These are phyloP conservation scores for Pseudomugil gertrudae DNA, from an alignment of 2,797 vertebrate genomes.

Conservation along the genomic window DNA sequence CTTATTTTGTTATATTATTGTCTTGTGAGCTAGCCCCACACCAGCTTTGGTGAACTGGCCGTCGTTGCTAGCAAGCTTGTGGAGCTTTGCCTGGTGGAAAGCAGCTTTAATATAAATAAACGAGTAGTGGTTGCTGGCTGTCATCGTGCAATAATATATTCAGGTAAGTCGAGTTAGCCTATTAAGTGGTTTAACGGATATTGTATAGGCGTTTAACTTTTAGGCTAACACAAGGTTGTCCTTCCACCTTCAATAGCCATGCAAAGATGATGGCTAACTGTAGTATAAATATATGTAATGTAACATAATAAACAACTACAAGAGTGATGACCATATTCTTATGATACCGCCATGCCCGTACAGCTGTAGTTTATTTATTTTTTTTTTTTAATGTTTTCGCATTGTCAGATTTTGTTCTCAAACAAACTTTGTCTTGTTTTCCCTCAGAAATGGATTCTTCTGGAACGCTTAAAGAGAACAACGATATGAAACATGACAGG, in stretches of 20 bases:
- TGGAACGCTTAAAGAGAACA: slow-evolving; percentile 58
- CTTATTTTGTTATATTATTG: background rate
- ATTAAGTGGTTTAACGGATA: accelerated
- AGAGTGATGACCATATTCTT: too few species aligned
- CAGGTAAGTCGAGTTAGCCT: slow-evolving; percentile 32
- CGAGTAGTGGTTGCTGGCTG: background rate
- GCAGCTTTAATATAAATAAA: background rate
- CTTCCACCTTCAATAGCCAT: background rate
- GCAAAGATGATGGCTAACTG: background rate
- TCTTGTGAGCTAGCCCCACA: slow-evolving; percentile 19
- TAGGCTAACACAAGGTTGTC: slow-evolving; percentile 13
- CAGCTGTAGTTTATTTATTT: background rate
- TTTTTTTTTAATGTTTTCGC: background rate
- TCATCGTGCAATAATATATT: slow-evolving; percentile 27
- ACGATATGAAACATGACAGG: slow-evolving; percentile 53
- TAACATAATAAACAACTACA: too few species aligned
- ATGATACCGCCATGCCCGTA: background rate
- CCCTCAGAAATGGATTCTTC: slow-evolving; percentile 75
- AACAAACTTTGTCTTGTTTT: background rate
- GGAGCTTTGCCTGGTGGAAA: background rate
- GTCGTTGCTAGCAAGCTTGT: slow-evolving; percentile 42
- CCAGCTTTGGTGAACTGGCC: slow-evolving; percentile 14
- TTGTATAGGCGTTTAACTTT: background rate
- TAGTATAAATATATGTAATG: too few species aligned
- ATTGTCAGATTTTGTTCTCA: background rate